Evolutionary conservation across 2,888 invertebrate genomes (phyloP).

Genomic region (Lypha dubia): DNA sequence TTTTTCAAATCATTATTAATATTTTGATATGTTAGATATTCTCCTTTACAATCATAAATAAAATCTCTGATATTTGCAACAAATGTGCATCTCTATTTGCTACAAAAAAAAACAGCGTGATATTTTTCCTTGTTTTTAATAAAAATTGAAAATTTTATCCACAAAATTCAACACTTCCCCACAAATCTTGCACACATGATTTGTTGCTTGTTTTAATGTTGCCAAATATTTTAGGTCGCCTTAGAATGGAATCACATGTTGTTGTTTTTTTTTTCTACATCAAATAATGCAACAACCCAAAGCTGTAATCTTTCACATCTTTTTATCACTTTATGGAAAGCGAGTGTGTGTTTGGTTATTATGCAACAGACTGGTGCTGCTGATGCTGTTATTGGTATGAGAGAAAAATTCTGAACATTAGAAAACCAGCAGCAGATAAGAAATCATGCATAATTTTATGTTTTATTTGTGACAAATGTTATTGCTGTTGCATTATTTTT

Average conservation of each 20-base stretch:
- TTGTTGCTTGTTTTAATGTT: constrained; percentile 25
- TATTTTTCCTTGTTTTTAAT: neutral
- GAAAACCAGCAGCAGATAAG: constrained; percentile 17
- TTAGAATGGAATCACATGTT: constrained; percentile 22
- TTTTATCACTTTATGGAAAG: constrained; percentile 45
- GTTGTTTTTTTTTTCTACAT: constrained; percentile 3
- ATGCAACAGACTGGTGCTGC: constrained; percentile 27
- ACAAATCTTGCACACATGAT: neutral
- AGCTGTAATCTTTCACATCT: constrained; percentile 21
- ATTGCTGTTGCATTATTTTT: constrained; percentile 29
- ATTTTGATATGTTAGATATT: too few relatives aligned
- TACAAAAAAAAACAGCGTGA: too few relatives aligned
- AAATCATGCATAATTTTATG: constrained; percentile 60
- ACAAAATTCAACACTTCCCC: neutral
- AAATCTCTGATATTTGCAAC: too few relatives aligned
- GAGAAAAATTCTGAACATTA: neutral
- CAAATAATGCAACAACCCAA: constrained; percentile 22
- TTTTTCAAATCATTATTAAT: too few relatives aligned
- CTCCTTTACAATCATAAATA: too few relatives aligned
- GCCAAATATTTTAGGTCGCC: constrained; percentile 21
- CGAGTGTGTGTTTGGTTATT: too few relatives aligned
- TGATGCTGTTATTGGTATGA: neutral
- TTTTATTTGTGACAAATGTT: constrained; percentile 40
- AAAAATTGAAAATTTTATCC: neutral
- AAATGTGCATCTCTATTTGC: too few relatives aligned